Percentiles rank a stretch among this genome's conserved stretches.
Conservation (phyloP, 2,888 invertebrate species). For the Gymnosoma rotundatum region DNA sequence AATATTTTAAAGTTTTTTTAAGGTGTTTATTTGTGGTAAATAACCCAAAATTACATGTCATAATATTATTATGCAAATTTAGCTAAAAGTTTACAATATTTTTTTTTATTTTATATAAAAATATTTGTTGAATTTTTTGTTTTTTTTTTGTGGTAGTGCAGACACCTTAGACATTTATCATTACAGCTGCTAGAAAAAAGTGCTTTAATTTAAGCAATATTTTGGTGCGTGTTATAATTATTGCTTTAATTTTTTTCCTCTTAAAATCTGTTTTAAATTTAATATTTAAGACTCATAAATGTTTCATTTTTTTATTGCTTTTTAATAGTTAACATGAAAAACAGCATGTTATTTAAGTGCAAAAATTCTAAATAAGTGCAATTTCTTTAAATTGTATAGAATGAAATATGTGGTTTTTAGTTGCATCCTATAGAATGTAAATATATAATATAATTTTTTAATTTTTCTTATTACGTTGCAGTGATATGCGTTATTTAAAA, state of each 20-base stretch:
- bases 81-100: constrained; percentile 37
- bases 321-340: constrained; percentile 29
- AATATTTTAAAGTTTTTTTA: constrained; percentile 29
- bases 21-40: constrained; percentile 68
- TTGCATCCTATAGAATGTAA: neutral
- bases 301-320: constrained; percentile 6
- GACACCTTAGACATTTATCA: constrained; percentile 64
- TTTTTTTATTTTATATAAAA: constrained; percentile 1
- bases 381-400: constrained; percentile 32
- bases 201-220: constrained; percentile 11
- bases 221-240: constrained; percentile 65
- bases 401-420: constrained; percentile 27
- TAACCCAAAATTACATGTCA: constrained; percentile 70
- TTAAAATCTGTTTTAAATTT: constrained; percentile 24
- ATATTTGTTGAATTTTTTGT: constrained; percentile 22
- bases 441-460: no score
- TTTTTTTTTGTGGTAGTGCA: constrained; percentile 34
- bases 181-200: constrained; percentile 18
- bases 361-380: constrained; percentile 43
- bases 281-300: constrained; percentile 34
- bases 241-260: constrained; percentile 54
- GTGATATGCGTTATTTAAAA: no score
- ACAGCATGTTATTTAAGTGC: constrained; percentile 56
- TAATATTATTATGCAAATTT: constrained; percentile 70
- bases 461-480: no score